Evolutionary conservation across 2,888 invertebrate genomes (phyloP).

Genomic region (Calephelis perditalis): DNA sequence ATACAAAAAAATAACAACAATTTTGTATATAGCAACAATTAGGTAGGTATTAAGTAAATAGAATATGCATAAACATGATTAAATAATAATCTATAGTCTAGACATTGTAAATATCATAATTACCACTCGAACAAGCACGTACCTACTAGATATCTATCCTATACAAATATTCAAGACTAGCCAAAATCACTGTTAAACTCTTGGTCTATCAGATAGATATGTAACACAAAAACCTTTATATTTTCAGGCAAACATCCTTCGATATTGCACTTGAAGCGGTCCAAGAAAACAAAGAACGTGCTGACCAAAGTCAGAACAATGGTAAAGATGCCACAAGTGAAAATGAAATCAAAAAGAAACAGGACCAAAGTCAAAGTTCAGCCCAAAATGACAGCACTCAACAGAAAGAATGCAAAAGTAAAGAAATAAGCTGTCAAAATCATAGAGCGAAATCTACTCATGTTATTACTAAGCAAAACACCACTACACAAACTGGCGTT

Average conservation of each 20-base stretch:
- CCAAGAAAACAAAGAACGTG: slow-evolving; percentile 46
- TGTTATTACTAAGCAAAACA: background rate
- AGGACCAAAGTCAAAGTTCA: background rate
- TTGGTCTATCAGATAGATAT: slow-evolving; percentile 52
- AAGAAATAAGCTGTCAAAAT: background rate
- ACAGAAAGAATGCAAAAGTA: background rate
- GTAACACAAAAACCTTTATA: slow-evolving; percentile 52
- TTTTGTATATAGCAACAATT: too few relatives aligned
- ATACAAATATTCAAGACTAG: too few relatives aligned
- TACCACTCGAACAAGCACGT: too few relatives aligned
- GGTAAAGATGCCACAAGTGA: slow-evolving; percentile 24
- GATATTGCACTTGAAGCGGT: slow-evolving; percentile 64
- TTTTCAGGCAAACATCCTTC: slow-evolving; percentile 59
- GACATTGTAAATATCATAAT: too few relatives aligned
- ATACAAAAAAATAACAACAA: too few relatives aligned
- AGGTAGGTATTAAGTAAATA: too few relatives aligned
- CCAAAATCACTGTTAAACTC: too few relatives aligned
- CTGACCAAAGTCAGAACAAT: slow-evolving; percentile 37
- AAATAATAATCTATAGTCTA: too few relatives aligned
- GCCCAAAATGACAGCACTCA: background rate
- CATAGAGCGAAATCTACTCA: background rate
- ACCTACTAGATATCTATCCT: too few relatives aligned
- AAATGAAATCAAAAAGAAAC: slow-evolving; percentile 16
- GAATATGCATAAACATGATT: too few relatives aligned
- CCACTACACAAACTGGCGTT: background rate